Conservation (phyloP, 2,797 vertebrate species). For the Botia almorhae region DNA sequence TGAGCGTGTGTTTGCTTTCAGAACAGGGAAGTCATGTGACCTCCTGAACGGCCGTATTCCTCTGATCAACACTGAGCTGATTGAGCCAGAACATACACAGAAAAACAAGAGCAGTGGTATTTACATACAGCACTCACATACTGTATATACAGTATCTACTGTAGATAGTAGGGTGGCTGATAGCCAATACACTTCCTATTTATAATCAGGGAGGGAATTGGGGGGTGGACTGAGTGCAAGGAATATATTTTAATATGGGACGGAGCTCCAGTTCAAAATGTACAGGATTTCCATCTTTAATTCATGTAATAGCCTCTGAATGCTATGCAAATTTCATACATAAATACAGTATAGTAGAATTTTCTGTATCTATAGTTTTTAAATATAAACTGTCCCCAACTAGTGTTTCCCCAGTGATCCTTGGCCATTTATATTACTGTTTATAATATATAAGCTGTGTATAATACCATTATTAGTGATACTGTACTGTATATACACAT, state of each 20-base stretch:
- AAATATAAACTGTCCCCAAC: no score
- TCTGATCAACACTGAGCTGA: slow-evolving; percentile 80
- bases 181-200: not conserved
- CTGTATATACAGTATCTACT: not conserved
- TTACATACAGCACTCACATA: slow-evolving; percentile 29
- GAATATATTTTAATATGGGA: no score
- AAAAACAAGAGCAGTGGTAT: slow-evolving; percentile 87
- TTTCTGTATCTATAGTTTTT: no score
- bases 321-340: no score
- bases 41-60: slow-evolving; percentile 85
- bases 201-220: not conserved
- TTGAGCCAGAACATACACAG: slow-evolving; percentile 81
- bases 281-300: no score
- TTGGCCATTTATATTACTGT: not conserved
- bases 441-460: no score
- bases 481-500: not conserved
- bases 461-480: not conserved
- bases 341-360: no score
- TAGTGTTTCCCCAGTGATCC: no score
- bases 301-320: no score
- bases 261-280: no score
- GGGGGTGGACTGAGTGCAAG: no score
- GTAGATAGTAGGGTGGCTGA: no score
- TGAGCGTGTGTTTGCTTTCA: slow-evolving; percentile 58
- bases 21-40: slow-evolving; percentile 77